These are phyloP conservation scores for Characodon lateralis DNA, from an alignment of 2,797 vertebrate species.

Conservation along the genomic window DNA sequence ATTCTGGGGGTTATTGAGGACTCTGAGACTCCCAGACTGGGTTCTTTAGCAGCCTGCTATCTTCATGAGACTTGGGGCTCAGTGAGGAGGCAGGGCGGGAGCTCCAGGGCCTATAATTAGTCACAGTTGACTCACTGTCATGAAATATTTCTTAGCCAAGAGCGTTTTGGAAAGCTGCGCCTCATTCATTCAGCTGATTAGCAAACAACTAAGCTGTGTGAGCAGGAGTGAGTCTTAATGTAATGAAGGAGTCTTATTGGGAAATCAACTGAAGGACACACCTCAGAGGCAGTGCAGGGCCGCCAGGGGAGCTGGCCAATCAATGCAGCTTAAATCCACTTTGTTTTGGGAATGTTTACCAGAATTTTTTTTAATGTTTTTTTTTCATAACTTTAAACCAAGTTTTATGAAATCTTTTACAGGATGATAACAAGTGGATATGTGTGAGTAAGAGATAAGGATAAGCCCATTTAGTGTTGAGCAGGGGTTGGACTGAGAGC, in stretches of 20 bases:
- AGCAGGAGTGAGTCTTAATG: slow-evolving; percentile 18
- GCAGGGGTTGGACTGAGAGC: too few species aligned
- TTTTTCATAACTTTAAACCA: background rate
- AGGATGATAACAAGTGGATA: background rate
- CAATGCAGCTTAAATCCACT: background rate
- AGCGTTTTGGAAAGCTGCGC: slow-evolving; percentile 47
- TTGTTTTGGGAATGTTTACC: background rate
- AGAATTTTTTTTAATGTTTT: background rate
- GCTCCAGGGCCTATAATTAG: slow-evolving; percentile 70
- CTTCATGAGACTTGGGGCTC: slow-evolving; percentile 35
- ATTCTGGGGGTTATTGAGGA: background rate
- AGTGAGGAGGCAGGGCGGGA: slow-evolving; percentile 47
- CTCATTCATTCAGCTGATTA: slow-evolving; percentile 64
- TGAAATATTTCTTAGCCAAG: slow-evolving; percentile 51
- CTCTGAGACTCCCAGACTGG: slow-evolving; percentile 8
- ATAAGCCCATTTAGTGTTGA: too few species aligned
- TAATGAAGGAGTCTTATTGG: slow-evolving; percentile 36
- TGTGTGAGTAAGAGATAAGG: background rate
- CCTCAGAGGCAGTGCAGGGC: slow-evolving; percentile 49
- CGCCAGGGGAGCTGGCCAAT: background rate
- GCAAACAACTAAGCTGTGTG: slow-evolving; percentile 56
- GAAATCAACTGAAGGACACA: slow-evolving; percentile 23
- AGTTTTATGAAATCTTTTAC: background rate
- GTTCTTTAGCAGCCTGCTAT: slow-evolving; percentile 33
- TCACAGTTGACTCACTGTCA: slow-evolving; percentile 61